Conservation (phyloP, 2,888 invertebrate species). For the Plebejus anna region DNA sequence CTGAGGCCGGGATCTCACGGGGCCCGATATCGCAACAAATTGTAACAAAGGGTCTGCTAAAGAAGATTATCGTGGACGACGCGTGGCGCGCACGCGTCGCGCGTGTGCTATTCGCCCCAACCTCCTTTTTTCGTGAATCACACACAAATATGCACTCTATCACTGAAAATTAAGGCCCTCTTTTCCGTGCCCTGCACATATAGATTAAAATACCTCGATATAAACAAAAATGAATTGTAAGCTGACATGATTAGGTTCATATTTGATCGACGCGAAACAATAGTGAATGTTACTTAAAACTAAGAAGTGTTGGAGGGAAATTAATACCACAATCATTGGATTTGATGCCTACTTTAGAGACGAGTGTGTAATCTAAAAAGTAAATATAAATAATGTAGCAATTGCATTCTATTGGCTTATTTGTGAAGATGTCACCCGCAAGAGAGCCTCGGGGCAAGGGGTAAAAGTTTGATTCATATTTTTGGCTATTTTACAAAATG, state of each 20-base stretch:
- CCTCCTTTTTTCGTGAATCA: conserved; percentile 49
- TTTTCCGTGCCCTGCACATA: conserved; percentile 31
- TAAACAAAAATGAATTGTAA: conserved; percentile 45
- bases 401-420: conserved; percentile 51
- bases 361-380: conserved; percentile 70
- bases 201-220: conserved; percentile 41
- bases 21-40: conserved; percentile 69
- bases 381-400: conserved; percentile 64
- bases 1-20: conserved; percentile 66
- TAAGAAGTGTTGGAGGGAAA: conserved; percentile 78
- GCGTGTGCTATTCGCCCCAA: conserved; percentile 61
- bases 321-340: conserved; percentile 77
- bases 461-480: not conserved
- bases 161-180: conserved; percentile 27
- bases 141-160: conserved; percentile 34
- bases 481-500: not conserved
- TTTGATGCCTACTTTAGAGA: conserved; percentile 74
- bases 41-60: conserved; percentile 75
- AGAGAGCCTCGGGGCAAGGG: conserved; percentile 47
- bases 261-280: conserved; percentile 38
- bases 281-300: conserved; percentile 54
- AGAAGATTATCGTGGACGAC: conserved; percentile 75
- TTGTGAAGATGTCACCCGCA: conserved; percentile 61
- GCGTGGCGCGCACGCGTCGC: conserved; percentile 70
- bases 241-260: conserved; percentile 36